Conservation (phyloP, 30 jellyfish, hydroid and myxozoan genomes). For the Turritopsis rubra region DNA sequence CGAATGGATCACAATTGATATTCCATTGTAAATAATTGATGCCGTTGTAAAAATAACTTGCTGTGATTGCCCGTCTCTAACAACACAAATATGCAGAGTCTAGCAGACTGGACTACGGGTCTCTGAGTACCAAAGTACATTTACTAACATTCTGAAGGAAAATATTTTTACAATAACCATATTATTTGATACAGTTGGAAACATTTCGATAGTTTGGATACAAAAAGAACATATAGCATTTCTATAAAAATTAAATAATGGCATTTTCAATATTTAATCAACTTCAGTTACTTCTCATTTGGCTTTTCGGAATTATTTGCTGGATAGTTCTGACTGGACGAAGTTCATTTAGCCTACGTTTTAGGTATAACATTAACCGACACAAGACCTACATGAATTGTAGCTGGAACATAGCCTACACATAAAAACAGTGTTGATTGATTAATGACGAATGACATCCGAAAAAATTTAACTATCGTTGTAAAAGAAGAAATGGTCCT, state of each 20-base stretch:
- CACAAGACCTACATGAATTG: neutral
- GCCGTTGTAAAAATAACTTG: neutral
- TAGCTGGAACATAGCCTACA: neutral
- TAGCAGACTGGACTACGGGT: neutral
- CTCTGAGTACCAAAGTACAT: neutral
- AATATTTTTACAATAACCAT: neutral
- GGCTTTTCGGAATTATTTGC: neutral
- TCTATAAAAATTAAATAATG: no score
- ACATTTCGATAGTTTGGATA: neutral
- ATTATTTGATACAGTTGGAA: neutral
- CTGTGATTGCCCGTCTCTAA: constrained; percentile 22
- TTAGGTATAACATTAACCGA: neutral
- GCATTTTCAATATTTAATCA: neutral
- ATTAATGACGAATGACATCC: neutral
- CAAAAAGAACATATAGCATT: neutral
- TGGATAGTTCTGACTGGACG: neutral
- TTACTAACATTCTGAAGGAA: neutral
- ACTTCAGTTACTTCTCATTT: neutral
- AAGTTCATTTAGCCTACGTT: neutral
- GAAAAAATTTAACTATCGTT: neutral
- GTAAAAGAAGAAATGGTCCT: neutral
- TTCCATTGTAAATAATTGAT: neutral
- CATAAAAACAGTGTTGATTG: neutral
- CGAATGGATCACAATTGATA: neutral
- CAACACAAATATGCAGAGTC: constrained; percentile 18